Conservation (phyloP, 1,140 invertebrate species). For the Plectrocnemia conspersa region DNA sequence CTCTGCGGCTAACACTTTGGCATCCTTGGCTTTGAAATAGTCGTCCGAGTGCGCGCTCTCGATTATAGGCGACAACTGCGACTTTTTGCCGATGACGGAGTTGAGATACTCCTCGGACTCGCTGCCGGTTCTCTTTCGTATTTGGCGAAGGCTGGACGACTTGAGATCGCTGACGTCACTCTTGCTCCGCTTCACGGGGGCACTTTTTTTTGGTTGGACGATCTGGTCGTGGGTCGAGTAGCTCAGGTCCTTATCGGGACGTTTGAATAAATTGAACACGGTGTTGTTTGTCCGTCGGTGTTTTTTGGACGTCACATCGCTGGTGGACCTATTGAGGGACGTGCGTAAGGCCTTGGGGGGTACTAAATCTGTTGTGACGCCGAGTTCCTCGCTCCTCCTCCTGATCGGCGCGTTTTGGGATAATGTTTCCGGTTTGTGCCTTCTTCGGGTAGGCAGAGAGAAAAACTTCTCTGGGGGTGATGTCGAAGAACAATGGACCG, state of each 20-base stretch:
- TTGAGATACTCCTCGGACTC: slow-evolving; percentile 53
- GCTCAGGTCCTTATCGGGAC: slow-evolving; percentile 45
- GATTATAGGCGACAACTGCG: slow-evolving; percentile 72
- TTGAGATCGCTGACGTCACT: slow-evolving; percentile 64
- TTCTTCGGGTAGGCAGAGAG: slow-evolving; percentile 56
- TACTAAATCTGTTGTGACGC: slow-evolving; percentile 34
- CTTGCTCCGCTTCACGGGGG: slow-evolving; percentile 56
- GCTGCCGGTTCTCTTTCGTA: slow-evolving; percentile 49
- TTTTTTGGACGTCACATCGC: slow-evolving; percentile 52
- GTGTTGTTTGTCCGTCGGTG: slow-evolving; percentile 46
- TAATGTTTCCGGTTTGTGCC: slow-evolving; percentile 41
- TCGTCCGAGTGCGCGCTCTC: slow-evolving; percentile 63
- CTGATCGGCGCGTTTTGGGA: slow-evolving; percentile 42
- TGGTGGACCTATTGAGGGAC: slow-evolving; percentile 48
- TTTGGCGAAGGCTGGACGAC: slow-evolving; percentile 50
- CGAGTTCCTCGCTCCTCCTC: slow-evolving; percentile 42
- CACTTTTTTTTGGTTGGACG: slow-evolving; percentile 43
- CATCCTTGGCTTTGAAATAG: slow-evolving; percentile 54
- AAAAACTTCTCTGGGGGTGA: slow-evolving; percentile 58
- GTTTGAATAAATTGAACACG: slow-evolving; percentile 57
- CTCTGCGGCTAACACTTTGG: not conserved
- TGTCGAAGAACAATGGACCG: slow-evolving; percentile 56
- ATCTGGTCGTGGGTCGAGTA: slow-evolving; percentile 37
- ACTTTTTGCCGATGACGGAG: slow-evolving; percentile 53
- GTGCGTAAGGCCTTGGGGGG: slow-evolving; percentile 29